These are phyloP conservation scores for Athalia circularis DNA, from an alignment of 2,888 invertebrate species.

Conservation along the genomic window DNA sequence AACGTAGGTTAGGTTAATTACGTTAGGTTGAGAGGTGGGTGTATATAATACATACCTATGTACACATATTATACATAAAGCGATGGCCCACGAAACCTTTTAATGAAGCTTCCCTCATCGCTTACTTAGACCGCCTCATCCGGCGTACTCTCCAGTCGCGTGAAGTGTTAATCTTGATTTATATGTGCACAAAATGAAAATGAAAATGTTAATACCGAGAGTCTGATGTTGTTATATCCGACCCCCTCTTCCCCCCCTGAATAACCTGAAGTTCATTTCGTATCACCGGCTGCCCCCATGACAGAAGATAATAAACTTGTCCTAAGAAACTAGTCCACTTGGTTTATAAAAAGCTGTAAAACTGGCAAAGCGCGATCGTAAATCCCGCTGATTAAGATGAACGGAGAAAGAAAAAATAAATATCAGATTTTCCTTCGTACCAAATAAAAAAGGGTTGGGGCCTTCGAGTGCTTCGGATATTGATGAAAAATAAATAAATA, in stretches of 20 bases:
- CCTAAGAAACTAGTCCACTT: too few relatives aligned
- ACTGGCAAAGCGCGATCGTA: too few relatives aligned
- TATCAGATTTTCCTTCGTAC: too few relatives aligned
- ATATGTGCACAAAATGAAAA: conserved; percentile 30
- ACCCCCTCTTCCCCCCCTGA: background rate
- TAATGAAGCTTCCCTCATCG: conserved; percentile 27
- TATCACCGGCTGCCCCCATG: too few relatives aligned
- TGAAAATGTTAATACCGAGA: conserved; percentile 17
- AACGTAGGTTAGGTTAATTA: background rate
- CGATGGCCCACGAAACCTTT: conserved; percentile 13
- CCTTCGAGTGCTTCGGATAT: too few relatives aligned
- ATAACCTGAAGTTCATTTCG: background rate
- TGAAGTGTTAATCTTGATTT: conserved; percentile 22
- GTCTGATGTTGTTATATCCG: background rate
- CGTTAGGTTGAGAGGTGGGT: conserved; percentile 10
- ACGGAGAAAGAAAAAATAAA: too few relatives aligned
- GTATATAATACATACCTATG: background rate
- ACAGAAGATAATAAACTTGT: too few relatives aligned
- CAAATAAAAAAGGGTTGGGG: too few relatives aligned
- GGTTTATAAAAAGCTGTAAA: too few relatives aligned
- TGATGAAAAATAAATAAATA: too few relatives aligned
- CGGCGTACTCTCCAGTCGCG: conserved; percentile 25
- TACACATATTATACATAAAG: background rate
- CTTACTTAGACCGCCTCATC: conserved; percentile 8
- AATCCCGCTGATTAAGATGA: too few relatives aligned